A percentile compares a stretch with the other conserved stretches of the same genome.
These are phyloP conservation scores for Nyctalus aviator DNA, from an alignment of 2,797 vertebrate species.

Conservation along the genomic window DNA sequence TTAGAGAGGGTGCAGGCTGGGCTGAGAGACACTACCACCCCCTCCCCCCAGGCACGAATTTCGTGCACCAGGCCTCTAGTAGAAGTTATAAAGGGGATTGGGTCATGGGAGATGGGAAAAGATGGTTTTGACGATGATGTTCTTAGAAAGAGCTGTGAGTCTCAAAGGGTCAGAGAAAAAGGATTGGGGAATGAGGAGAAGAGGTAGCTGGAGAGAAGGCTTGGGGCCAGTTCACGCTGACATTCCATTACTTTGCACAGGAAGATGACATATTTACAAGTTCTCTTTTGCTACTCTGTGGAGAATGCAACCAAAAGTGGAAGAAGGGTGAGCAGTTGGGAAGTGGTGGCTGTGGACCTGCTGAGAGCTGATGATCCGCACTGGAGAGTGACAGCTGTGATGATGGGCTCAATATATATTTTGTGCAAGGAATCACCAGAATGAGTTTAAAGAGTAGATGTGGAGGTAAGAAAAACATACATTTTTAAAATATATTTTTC, in stretches of 20 bases:
- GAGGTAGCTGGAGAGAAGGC: neutral
- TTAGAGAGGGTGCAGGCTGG: no score
- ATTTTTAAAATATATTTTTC: neutral
- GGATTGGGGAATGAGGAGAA: no score
- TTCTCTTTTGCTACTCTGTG: neutral
- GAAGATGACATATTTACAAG: neutral
- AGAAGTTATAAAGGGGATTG: neutral
- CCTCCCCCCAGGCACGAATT: no score
- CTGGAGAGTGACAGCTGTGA: neutral
- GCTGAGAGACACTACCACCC: no score
- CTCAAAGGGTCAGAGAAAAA: neutral
- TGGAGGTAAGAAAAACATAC: neutral
- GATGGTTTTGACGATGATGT: neutral
- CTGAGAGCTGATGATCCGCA: neutral
- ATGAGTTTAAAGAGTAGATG: neutral
- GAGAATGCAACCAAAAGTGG: neutral
- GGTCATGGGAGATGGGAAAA: neutral
- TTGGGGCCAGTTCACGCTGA: neutral
- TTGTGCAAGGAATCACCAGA: neutral
- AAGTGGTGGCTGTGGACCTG: fast-evolving
- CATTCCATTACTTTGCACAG: neutral
- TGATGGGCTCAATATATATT: neutral
- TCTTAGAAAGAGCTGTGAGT: neutral
- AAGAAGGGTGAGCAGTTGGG: neutral
- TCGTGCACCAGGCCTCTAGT: no score